These are phyloP conservation scores for Oscheius sp. DNA, from an alignment of 1,140 invertebrate species.

Conservation along the genomic window DNA sequence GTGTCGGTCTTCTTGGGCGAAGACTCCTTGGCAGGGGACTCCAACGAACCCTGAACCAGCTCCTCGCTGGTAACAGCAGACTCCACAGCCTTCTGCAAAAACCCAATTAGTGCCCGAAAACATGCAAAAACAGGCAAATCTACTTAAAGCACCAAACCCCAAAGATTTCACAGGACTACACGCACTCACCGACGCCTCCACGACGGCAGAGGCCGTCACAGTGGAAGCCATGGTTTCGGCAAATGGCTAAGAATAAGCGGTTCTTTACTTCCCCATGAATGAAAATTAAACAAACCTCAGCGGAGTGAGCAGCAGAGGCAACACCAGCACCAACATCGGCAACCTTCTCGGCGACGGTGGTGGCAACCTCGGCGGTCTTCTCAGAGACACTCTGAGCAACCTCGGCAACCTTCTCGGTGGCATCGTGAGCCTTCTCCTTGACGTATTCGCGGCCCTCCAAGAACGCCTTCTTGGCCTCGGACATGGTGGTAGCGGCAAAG, in stretches of 20 bases:
- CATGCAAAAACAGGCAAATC: background rate
- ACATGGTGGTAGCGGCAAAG: background rate
- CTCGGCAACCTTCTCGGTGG: background rate
- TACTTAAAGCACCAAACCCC: background rate
- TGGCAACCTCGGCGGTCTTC: background rate
- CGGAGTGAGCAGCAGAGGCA: too few species aligned
- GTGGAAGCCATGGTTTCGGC: background rate
- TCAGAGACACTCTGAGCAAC: background rate
- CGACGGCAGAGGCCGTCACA: background rate
- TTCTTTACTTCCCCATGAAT: too few species aligned
- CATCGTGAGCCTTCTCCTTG: background rate
- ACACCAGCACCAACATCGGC: too few species aligned
- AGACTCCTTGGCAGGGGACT: background rate
- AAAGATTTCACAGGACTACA: background rate
- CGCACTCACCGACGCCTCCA: conserved; percentile 3
- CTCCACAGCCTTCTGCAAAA: background rate
- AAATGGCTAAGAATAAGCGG: background rate
- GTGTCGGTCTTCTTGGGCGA: conserved; percentile 19
- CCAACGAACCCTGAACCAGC: background rate
- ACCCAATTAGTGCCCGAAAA: background rate
- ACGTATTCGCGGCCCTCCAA: conserved; percentile 2
- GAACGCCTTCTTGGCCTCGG: conserved; percentile 6
- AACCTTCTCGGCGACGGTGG: too few species aligned
- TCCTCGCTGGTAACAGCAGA: background rate
- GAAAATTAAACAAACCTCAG: too few species aligned